Conservation (phyloP, 64 coral and sea anemone species). For the Dendrophyllia cribrosa region DNA sequence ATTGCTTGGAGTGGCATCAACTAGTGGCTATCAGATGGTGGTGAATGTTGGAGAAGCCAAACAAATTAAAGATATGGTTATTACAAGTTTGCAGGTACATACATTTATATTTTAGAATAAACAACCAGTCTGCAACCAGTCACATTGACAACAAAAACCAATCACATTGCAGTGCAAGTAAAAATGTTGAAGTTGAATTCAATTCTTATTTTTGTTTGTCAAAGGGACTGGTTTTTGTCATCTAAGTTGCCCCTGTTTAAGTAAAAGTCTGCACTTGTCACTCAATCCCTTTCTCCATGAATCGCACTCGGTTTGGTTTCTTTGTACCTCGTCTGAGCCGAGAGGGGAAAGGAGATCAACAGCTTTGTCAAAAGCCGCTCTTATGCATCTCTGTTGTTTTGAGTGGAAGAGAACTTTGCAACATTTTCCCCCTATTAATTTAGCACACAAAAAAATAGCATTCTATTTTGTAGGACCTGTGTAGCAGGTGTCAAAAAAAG, state of each 20-base stretch:
- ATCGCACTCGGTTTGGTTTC: constrained; percentile 35
- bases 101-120: background rate
- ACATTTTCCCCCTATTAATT: background rate
- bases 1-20: constrained; percentile 90
- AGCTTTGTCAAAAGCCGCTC: constrained; percentile 51
- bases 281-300: constrained; percentile 15
- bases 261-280: background rate
- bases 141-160: too few relatives aligned
- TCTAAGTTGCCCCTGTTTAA: too few relatives aligned
- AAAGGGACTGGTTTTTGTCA: background rate
- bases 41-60: constrained; percentile 85
- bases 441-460: too few relatives aligned
- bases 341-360: constrained; percentile 14
- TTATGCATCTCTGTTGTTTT: background rate
- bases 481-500: too few relatives aligned
- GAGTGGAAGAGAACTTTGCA: constrained; percentile 51
- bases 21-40: constrained; percentile 98
- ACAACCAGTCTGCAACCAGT: background rate
- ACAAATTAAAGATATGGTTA: constrained; percentile 82
- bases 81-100: constrained; percentile 91
- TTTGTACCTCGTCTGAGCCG: background rate
- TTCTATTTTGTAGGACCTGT: too few relatives aligned
- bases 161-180: too few relatives aligned
- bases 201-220: background rate
- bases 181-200: too few relatives aligned